phyloP scores from a whole-genome alignment of 2,113 vertebrate species.

The Scalopus aquaticus region DNA sequence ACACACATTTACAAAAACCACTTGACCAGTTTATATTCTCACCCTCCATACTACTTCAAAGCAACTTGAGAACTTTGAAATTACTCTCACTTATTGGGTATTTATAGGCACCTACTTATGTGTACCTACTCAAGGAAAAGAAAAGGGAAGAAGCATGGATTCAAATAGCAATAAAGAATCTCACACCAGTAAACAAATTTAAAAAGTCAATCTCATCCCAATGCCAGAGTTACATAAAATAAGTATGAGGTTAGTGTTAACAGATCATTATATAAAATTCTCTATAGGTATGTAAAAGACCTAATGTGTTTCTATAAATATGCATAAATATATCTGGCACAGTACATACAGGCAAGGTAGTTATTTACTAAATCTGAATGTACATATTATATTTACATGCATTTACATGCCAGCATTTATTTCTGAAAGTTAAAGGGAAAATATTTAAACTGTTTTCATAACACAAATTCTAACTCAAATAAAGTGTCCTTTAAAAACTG shows the following conservation, averaged over 20 bases:
- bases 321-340: not conserved
- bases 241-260: not conserved
- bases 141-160: not conserved
- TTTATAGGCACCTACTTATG: not conserved
- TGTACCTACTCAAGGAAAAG: not conserved
- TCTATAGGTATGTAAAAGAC: not conserved
- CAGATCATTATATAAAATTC: constrained; percentile 23
- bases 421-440: constrained; percentile 63
- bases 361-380: constrained; percentile 16
- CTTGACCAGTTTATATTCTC: not conserved
- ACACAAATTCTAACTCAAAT: constrained; percentile 67
- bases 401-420: constrained; percentile 45
- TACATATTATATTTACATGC: not conserved
- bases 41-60: not conserved
- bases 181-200: not conserved
- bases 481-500: constrained; percentile 78
- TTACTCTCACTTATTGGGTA: not conserved
- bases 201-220: not conserved
- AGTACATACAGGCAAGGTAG: not conserved
- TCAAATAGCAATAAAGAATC: not conserved
- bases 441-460: constrained; percentile 66
- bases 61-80: not conserved
- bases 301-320: not conserved
- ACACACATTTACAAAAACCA: not conserved
- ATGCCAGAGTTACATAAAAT: constrained; percentile 36